Conservation (phyloP, 2,888 invertebrate species). For the Cheilosia variabilis region DNA sequence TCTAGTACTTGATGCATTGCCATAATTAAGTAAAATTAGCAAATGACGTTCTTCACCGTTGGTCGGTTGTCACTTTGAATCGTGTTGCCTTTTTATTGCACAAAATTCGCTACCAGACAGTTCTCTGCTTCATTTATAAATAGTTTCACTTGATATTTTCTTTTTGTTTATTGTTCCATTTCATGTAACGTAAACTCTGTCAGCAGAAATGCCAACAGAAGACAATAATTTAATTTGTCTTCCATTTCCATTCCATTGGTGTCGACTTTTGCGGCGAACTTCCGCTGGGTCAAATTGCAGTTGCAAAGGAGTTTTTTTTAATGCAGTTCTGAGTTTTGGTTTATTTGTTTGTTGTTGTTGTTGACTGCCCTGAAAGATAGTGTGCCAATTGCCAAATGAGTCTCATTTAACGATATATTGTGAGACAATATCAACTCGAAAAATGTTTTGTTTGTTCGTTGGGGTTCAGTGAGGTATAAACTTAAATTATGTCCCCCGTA, state of each 20-base stretch:
- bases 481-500: no score
- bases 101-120: background rate
- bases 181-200: slow-evolving; percentile 43
- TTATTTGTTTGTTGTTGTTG: background rate
- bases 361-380: background rate
- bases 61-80: background rate
- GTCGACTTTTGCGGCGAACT: slow-evolving; percentile 26
- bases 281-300: slow-evolving; percentile 54
- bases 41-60: slow-evolving; percentile 16
- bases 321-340: background rate
- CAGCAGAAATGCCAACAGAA: slow-evolving; percentile 53
- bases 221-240: slow-evolving; percentile 41
- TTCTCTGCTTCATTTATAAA: slow-evolving; percentile 12
- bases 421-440: background rate
- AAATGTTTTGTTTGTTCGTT: background rate
- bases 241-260: slow-evolving; percentile 9
- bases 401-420: slow-evolving; percentile 2
- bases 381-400: background rate
- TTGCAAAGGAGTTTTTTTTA: background rate
- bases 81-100: background rate
- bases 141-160: slow-evolving; percentile 8
- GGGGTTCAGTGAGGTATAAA: no score
- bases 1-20: background rate
- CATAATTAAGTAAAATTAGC: slow-evolving; percentile 19
- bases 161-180: slow-evolving; percentile 34